phyloP scores from a whole-genome alignment of 2,888 invertebrate genomes.

The Lapara coniferarum region DNA sequence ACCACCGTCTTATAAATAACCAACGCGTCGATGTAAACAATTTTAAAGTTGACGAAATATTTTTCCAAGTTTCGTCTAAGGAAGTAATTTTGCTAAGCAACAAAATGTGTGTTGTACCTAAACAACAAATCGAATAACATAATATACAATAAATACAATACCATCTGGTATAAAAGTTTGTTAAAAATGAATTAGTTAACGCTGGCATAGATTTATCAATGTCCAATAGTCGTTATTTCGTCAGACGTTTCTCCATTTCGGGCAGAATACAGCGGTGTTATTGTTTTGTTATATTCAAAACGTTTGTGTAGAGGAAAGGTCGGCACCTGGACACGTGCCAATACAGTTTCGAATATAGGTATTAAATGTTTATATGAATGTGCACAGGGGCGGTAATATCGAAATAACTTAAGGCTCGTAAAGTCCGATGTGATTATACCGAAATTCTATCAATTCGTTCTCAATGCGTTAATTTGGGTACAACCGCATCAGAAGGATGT shows the following conservation, averaged over 20 bases:
- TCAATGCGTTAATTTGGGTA: too few relatives aligned
- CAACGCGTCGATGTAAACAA: too few relatives aligned
- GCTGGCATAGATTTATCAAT: constrained; percentile 26
- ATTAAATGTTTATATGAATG: neutral
- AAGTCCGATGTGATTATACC: too few relatives aligned
- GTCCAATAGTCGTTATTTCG: constrained; percentile 38
- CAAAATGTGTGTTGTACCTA: too few relatives aligned
- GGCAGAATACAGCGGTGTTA: constrained; percentile 40
- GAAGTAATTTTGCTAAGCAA: too few relatives aligned
- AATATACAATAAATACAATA: neutral
- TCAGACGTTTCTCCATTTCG: constrained; percentile 43
- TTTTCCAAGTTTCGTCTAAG: too few relatives aligned
- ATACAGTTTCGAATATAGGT: constrained; percentile 28
- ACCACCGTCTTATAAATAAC: too few relatives aligned
- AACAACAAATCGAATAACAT: too few relatives aligned
- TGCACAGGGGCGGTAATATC: neutral
- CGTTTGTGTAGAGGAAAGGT: constrained; percentile 26
- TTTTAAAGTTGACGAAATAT: too few relatives aligned
- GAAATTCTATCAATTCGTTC: too few relatives aligned
- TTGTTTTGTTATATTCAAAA: constrained; percentile 31
- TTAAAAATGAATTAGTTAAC: constrained; percentile 23
- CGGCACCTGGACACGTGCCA: constrained; percentile 47
- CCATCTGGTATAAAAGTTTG: constrained; percentile 2
- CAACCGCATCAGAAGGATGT: too few relatives aligned
- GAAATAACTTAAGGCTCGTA: too few relatives aligned